Base-by-base conservation (phyloP, 2,888 invertebrate species). In the Dolomedes plantarius region DNA sequence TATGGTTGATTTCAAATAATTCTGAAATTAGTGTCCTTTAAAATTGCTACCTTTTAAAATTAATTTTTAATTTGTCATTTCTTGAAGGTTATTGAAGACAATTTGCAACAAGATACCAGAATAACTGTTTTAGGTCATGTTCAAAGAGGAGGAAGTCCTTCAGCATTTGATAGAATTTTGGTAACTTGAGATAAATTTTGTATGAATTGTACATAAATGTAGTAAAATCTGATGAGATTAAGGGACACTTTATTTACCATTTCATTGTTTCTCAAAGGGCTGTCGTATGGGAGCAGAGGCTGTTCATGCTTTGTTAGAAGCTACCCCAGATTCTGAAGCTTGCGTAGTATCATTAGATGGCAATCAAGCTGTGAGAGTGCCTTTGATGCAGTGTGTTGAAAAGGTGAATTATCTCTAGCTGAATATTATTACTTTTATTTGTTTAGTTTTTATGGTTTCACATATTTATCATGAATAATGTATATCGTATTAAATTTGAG, bases 221-320 rank as follows among this genome's bases (percentile, higher is more conserved):
- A 7, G 36, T 36, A n/a, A n/a, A n/a, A n/a, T n/a, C n/a, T n/a
- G n/a, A n/a, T n/a, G n/a, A n/a, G n/a, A n/a, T n/a, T n/a, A n/a
- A n/a, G n/a, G n/a, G n/a, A n/a, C n/a, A n/a, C n/a, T n/a, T n/a
- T 36, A 36, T 9, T 36, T 46, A 46, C n/a, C 9, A 9, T 36
- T 7, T 36, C 16, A 16, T 46, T 46, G 11, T 46, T 46, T 23
- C 11, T 19, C 11, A 19, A 50, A 89, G 87, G 98, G 97, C 89
- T 98, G 97, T 90, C 95, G 99, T 89, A 99, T 99, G 99, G 99
- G 99, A 23, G 99, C 99, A 0, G 99, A 99, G 92, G 98, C 99
- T 13, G 98, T 99, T 0, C 94, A 99, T 94, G 99, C 99, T 1
- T 92, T 93, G 71, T 91, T 93, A 91, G 93, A 92, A 80, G 92